Conservation (phyloP, 2,113 vertebrate genomes). For the Crotalus tigris region DNA sequence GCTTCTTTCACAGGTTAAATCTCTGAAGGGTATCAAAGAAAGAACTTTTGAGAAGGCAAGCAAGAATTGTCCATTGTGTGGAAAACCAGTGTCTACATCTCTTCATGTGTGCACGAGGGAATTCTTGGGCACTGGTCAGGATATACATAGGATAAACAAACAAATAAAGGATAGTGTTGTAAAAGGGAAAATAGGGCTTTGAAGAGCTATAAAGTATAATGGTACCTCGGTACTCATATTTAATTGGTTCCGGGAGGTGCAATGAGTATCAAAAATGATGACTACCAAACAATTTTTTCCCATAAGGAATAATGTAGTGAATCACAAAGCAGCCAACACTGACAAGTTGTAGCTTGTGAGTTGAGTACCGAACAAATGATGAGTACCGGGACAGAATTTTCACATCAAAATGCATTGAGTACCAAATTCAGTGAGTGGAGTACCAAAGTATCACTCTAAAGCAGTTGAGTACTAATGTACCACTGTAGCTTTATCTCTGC, state of each 20-base stretch:
- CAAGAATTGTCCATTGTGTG: neutral
- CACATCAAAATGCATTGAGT: neutral
- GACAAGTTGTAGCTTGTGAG: neutral
- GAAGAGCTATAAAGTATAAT: neutral
- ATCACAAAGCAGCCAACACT: neutral
- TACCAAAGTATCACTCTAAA: neutral
- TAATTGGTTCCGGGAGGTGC: neutral
- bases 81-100: neutral
- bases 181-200: neutral
- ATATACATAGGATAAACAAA: neutral
- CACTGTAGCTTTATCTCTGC: neutral
- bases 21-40: neutral
- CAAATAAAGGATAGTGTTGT: neutral
- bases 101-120: neutral
- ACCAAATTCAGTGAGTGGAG: neutral
- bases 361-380: neutral
- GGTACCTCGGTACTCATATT: neutral
- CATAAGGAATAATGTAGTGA: neutral
- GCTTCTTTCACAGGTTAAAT: neutral
- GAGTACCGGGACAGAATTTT: neutral
- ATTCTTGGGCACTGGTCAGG: neutral
- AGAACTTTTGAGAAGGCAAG: neutral
- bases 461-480: no score
- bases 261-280: neutral
- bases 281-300: no score